phyloP scores from a whole-genome alignment of 2,113 vertebrate species.

The Falcunculus frontatus region DNA sequence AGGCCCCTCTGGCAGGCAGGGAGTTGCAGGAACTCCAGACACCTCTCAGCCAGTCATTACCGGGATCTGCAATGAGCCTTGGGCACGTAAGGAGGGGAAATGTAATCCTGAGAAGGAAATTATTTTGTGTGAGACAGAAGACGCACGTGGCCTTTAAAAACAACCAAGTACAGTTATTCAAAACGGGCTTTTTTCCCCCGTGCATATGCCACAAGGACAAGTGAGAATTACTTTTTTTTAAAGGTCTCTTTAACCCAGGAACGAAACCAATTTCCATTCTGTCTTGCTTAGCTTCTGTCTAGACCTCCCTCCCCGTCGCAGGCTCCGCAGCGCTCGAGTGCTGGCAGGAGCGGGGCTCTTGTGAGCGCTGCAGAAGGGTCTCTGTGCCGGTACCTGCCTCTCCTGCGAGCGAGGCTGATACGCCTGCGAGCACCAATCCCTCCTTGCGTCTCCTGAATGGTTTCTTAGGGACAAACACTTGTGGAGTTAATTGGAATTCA shows the following conservation, averaged over 20 bases:
- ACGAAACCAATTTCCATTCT: slow-evolving; percentile 34
- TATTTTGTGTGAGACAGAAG: background rate
- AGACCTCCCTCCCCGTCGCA: background rate
- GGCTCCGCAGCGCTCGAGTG: background rate
- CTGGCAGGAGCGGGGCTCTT: slow-evolving; percentile 36
- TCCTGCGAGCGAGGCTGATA: background rate
- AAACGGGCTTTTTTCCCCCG: background rate
- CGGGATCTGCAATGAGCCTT: fast-evolving
- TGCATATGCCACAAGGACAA: background rate
- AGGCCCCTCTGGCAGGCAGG: background rate
- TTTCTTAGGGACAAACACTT: slow-evolving; percentile 45
- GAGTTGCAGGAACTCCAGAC: background rate
- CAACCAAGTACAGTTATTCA: background rate
- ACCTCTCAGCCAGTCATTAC: background rate
- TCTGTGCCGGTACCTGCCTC: background rate
- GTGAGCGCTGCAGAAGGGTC: background rate
- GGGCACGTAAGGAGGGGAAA: background rate
- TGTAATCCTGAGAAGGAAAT: background rate
- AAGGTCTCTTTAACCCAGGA: background rate
- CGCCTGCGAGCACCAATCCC: background rate
- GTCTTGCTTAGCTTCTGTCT: slow-evolving; percentile 9
- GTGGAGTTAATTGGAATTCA: slow-evolving; percentile 47
- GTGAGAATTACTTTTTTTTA: background rate
- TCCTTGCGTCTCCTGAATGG: slow-evolving; percentile 10
- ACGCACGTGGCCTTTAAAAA: background rate